Percentiles rank a stretch among this genome's conserved stretches.
Conservation (phyloP, 2,113 vertebrate species). For the Cyanocitta stelleri region DNA sequence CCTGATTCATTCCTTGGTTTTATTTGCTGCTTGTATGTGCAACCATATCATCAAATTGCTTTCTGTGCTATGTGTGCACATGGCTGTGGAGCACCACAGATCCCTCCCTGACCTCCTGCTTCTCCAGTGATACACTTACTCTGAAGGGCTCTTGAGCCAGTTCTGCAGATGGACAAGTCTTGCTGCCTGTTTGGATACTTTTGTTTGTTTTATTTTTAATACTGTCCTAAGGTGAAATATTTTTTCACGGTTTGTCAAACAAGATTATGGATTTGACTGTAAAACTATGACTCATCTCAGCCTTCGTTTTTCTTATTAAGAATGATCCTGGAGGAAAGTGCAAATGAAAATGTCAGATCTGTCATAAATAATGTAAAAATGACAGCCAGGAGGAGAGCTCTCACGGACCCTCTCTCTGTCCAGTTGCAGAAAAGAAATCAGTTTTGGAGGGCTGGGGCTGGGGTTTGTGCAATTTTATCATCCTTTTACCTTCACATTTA, state of each 20-base stretch:
- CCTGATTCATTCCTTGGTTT: neutral
- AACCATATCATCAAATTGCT: neutral
- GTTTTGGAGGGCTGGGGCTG: neutral
- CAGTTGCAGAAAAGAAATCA: neutral
- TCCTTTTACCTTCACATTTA: neutral
- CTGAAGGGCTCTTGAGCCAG: neutral
- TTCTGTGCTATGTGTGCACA: neutral
- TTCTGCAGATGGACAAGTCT: neutral
- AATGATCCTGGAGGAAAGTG: constrained; percentile 40
- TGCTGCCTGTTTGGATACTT: neutral
- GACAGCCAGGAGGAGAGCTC: constrained; percentile 18
- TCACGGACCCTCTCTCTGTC: neutral
- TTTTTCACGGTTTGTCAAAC: constrained; percentile 48
- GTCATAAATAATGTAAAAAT: constrained; percentile 80
- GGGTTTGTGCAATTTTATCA: neutral
- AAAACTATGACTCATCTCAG: constrained; percentile 37
- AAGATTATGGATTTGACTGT: constrained; percentile 33
- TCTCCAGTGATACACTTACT: neutral
- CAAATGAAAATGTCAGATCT: constrained; percentile 78
- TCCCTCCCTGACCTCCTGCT: neutral
- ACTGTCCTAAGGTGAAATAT: constrained; percentile 34
- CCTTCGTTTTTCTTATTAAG: constrained; percentile 48
- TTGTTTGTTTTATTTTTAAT: constrained; percentile 38
- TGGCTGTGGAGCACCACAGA: neutral
- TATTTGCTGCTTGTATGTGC: neutral